Conservation (phyloP, 1,140 invertebrate species). For the Ips nitidus region DNA sequence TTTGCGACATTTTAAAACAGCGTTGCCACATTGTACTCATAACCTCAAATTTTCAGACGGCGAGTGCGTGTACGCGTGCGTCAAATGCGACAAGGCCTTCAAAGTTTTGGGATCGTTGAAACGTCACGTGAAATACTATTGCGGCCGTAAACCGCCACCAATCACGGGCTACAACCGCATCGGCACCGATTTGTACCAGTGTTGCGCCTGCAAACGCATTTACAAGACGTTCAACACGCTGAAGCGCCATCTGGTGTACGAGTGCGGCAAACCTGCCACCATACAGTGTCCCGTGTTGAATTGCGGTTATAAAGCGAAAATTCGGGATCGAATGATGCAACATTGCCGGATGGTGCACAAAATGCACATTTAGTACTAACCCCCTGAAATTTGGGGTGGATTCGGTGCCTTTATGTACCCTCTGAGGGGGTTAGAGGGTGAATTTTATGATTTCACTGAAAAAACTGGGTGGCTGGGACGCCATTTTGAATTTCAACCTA, state of each 20-base stretch:
- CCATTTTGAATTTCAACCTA: too few species aligned
- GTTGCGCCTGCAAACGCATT: slow-evolving; percentile 54
- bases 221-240: slow-evolving; percentile 56
- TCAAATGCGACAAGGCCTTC: slow-evolving; percentile 59
- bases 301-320: slow-evolving; percentile 53
- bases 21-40: too few species aligned
- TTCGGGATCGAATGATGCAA: slow-evolving; percentile 54
- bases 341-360: slow-evolving; percentile 53
- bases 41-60: too few species aligned
- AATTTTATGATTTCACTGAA: too few species aligned
- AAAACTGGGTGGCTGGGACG: too few species aligned
- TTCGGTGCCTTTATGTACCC: not conserved
- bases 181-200: slow-evolving; percentile 42
- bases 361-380: slow-evolving; percentile 23
- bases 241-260: slow-evolving; percentile 58
- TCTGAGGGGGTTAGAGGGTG: not conserved
- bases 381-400: not conserved
- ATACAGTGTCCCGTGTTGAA: slow-evolving; percentile 58
- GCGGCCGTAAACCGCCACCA: slow-evolving; percentile 56
- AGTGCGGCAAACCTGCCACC: slow-evolving; percentile 56
- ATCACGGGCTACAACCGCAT: slow-evolving; percentile 41
- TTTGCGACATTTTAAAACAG: too few species aligned
- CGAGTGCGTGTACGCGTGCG: slow-evolving; percentile 45
- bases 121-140: slow-evolving; percentile 57
- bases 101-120: slow-evolving; percentile 55